Base-by-base conservation (phyloP, 2,797 vertebrate genomes). In the Accipiter superciliosus region DNA sequence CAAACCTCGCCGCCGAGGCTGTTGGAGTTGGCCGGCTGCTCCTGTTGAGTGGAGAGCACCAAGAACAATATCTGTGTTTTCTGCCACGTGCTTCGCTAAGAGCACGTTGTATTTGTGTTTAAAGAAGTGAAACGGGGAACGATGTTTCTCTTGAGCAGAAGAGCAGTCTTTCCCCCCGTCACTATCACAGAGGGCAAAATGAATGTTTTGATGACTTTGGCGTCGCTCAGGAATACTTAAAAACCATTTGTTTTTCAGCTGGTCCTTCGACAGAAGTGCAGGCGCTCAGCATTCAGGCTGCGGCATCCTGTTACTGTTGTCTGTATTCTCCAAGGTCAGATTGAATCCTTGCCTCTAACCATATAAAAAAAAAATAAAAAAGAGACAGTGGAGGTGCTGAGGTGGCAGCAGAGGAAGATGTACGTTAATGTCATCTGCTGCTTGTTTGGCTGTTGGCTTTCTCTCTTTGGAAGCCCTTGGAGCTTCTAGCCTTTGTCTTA, bases 271-370 rank as follows among this genome's bases (percentile, higher is more conserved):
- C 50, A 70, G 67, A 70, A 82, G 74, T 4, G 0, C 77, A 33
- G 87, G 65, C 87, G 53, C 73, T 97, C 87, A 45, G 73, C 79
- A 94, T 96, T 95, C 96, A 85, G 71, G 45, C 57, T 57, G 11
- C 12, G 3, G 74, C 3, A 1, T 78, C 63, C 22, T 52, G 6
- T 62, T 62, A 28, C 72, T 4, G 3, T 53, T 87, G 83, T 66
- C 53, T 87, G n/a, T 76, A 1, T 89, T 83, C 17, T 52, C 77
- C 55, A 81, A 89, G 85, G 87, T 89, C 89, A 61, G n/a, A 42
- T 17, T 18, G 81, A 92, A 87, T 96, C 89, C 69, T 93, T 95
- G 93, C 95, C 83, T 95, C 77, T 89, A 89, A 47, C 84, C 49
- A 20, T 40, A 16, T 59, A 3, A 53, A 31, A 19, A 65, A 44